Base-by-base conservation (phyloP, 1,140 invertebrate genomes). In the Lepidurus apus region DNA sequence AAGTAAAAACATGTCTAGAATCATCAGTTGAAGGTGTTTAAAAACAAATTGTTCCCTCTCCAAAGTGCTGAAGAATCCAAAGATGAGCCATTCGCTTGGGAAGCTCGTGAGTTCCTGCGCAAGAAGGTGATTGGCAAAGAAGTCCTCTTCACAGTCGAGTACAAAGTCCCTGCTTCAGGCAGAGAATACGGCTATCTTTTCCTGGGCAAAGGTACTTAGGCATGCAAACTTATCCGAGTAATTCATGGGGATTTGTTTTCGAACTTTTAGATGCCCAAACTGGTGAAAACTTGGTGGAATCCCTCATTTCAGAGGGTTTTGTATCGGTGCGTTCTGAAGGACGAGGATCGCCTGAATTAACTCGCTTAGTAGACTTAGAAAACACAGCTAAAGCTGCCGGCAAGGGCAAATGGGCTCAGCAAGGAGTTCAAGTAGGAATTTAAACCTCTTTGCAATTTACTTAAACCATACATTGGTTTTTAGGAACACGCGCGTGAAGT, bases 11-110 rank as follows among this genome's bases (percentile, higher is more conserved):
- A 79, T 13, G 42, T 80, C 80, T 74, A 78, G 80, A 0, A 82
- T 83, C 74, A 82, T 83, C 79, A 78, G 80, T 17, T 13, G 43
- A 44, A 11, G 76, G 24, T 43, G 17, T 26, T 13, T 7, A 74
- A 45, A 26, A 17, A 73, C 42, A 21, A 45, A 79, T 77, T 42
- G 43, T 74, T 74, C 13, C 78, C 79, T 80, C 73, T 43, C 26
- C 81, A 83, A 42, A 88, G 88, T 83, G 82, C 81, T 34, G 89
- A 91, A 79, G 91, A 91, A 83, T 91, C 91, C 75, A 92, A 91
- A 85, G 96, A 97, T 87, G 95, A 97, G 85, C 93, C 96, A 8
- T 99, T 89, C 87, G 96, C 95, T 1, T 99, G 96, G 95, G 96
- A 98, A 85, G 93, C 96, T 0, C 89, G 97, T 79, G 97, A 99